These are phyloP conservation scores for Acrocephalus kingi DNA, from an alignment of 2,113 vertebrate genomes.

Conservation along the genomic window DNA sequence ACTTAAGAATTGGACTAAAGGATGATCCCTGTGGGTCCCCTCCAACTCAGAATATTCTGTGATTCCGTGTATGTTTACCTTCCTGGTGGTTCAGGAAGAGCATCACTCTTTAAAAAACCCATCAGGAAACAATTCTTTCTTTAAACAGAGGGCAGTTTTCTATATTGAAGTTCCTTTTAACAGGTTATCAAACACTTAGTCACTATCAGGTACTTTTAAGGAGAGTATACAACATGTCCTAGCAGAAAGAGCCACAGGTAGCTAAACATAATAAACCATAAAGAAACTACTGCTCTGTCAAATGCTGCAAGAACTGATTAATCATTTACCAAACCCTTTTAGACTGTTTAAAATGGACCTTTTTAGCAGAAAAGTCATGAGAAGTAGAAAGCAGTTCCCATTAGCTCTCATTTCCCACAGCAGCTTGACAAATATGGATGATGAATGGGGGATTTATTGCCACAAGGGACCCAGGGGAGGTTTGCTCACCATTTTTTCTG, in stretches of 20 bases:
- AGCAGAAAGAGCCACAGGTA: neutral
- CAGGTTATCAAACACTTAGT: neutral
- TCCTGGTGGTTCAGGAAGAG: neutral
- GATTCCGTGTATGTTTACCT: neutral
- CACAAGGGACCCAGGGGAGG: neutral
- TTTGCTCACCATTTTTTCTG: neutral
- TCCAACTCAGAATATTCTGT: neutral
- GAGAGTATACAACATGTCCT: neutral
- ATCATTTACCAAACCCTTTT: constrained; percentile 3
- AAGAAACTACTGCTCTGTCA: neutral
- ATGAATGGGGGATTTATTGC: neutral
- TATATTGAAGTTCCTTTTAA: neutral
- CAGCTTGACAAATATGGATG: neutral
- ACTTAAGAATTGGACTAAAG: neutral
- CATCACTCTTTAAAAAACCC: neutral
- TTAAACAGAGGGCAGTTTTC: neutral
- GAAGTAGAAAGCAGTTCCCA: neutral
- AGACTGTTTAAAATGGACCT: neutral
- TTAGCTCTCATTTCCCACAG: neutral
- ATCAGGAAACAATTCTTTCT: neutral
- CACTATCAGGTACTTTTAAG: neutral
- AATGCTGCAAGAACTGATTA: neutral
- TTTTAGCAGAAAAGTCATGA: neutral
- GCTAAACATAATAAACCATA: neutral
- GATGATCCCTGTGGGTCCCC: neutral